Evolutionary conservation across 2,113 vertebrate species (phyloP).

Genomic region (Macheiramphus alcinus): DNA sequence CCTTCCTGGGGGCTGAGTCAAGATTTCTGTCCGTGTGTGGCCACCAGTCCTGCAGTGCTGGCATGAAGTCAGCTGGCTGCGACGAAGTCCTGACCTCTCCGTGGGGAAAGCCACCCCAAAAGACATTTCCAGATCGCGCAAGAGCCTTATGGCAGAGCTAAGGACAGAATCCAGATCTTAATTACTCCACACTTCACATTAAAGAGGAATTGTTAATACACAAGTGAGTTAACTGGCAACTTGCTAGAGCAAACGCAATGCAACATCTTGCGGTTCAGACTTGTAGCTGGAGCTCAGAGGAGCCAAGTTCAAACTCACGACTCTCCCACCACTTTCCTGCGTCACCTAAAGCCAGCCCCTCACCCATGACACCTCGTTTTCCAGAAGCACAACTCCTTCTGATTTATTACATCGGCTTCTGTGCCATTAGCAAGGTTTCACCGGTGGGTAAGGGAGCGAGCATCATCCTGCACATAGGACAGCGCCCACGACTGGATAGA

Average conservation of each 20-base stretch:
- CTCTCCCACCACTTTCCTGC: fast-evolving
- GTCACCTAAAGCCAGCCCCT: neutral
- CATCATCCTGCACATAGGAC: fast-evolving
- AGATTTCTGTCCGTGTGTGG: fast-evolving
- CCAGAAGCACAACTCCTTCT: neutral
- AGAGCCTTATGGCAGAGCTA: neutral
- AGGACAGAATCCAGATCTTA: neutral
- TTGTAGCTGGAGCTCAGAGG: neutral
- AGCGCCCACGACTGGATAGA: neutral
- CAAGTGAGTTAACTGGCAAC: neutral
- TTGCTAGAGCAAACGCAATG: neutral
- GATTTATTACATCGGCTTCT: neutral
- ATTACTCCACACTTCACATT: neutral
- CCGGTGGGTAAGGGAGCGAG: fast-evolving
- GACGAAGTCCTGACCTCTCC: neutral
- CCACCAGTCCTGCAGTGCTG: neutral
- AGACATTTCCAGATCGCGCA: neutral
- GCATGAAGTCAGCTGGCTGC: neutral
- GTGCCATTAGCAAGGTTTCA: neutral
- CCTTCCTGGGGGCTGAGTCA: neutral
- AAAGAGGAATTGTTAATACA: neutral
- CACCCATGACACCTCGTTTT: fast-evolving
- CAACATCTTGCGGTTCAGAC: neutral
- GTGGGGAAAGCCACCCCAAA: neutral
- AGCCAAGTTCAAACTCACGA: neutral